Evolutionary conservation across 23 tunicate genomes (phyloP).

Genomic region (Ciona savignyi): DNA sequence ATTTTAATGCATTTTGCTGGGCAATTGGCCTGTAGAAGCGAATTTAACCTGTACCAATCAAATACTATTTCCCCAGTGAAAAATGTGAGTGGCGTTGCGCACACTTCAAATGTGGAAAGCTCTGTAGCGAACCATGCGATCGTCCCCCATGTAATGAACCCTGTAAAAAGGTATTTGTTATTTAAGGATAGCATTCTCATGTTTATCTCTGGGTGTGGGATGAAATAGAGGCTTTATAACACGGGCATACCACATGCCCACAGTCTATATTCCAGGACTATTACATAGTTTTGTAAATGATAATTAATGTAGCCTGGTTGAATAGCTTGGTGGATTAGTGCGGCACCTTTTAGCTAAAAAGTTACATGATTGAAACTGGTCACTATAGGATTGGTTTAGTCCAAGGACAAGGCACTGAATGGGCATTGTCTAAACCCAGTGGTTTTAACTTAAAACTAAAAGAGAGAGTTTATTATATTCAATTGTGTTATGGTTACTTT

Average conservation of each 20-base stretch:
- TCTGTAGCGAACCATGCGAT: conserved; percentile 79
- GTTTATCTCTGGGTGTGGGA: not conserved
- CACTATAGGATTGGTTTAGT: too few species aligned
- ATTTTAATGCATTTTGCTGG: too few species aligned
- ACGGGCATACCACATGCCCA: not conserved
- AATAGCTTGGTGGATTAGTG: not conserved
- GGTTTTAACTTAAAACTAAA: too few species aligned
- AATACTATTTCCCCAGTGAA: too few species aligned
- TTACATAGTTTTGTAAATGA: not conserved
- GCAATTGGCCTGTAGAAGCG: too few species aligned
- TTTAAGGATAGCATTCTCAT: not conserved
- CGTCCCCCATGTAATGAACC: conserved; percentile 64
- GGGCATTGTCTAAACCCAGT: too few species aligned
- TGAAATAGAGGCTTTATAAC: not conserved
- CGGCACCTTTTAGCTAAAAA: too few species aligned
- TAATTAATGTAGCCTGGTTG: not conserved
- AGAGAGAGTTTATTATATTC: too few species aligned
- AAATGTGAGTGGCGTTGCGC: conserved; percentile 63
- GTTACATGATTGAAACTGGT: too few species aligned
- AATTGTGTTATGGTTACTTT: too few species aligned
- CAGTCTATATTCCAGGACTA: not conserved
- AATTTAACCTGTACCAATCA: too few species aligned
- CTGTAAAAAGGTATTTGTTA: conserved; percentile 18
- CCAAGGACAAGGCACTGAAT: too few species aligned
- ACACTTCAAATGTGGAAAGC: conserved; percentile 40